A percentile compares a stretch with the other conserved stretches of the same genome.
Evolutionary conservation across 2,797 vertebrate species (phyloP).

Genomic region (Lepilemur ruficaudatus): DNA sequence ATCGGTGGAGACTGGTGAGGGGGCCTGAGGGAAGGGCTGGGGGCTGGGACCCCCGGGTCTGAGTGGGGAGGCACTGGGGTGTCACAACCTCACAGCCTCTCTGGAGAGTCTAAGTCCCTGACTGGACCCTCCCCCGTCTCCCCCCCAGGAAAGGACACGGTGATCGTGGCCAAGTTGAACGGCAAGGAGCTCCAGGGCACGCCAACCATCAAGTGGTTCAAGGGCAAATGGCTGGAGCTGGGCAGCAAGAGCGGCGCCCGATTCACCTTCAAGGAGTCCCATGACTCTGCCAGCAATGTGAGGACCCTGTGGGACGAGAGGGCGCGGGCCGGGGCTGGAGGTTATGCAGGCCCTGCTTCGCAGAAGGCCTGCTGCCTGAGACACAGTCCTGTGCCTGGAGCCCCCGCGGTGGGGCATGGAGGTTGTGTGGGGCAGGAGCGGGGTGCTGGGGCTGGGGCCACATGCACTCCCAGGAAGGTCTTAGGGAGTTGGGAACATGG

Average conservation of each 20-base stretch:
- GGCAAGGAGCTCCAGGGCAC: conserved; percentile 84
- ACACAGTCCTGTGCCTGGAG: fast-evolving
- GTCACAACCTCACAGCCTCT: not conserved
- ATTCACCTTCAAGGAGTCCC: conserved; percentile 90
- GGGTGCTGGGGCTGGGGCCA: fast-evolving
- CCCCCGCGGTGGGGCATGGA: not conserved
- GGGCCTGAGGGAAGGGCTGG: not conserved
- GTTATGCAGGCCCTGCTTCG: fast-evolving
- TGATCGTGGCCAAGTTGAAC: conserved; percentile 78
- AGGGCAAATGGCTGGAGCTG: conserved; percentile 96
- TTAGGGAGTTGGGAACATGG: not conserved
- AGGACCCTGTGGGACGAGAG: fast-evolving
- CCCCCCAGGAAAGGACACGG: conserved; percentile 68
- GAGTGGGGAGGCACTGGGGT: not conserved
- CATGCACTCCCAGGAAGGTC: fast-evolving
- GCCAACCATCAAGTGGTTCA: conserved; percentile 92
- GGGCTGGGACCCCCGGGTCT: not conserved
- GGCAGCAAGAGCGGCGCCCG: conserved; percentile 91
- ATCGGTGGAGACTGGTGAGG: conserved; percentile 70
- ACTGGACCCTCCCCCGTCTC: no score
- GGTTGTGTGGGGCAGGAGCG: not conserved
- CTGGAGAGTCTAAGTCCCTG: not conserved
- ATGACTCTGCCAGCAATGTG: conserved; percentile 92
- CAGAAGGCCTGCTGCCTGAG: not conserved
- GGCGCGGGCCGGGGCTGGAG: fast-evolving